phyloP scores from a whole-genome alignment of 1,140 invertebrate species.

The Pristionchus pacificus region DNA sequence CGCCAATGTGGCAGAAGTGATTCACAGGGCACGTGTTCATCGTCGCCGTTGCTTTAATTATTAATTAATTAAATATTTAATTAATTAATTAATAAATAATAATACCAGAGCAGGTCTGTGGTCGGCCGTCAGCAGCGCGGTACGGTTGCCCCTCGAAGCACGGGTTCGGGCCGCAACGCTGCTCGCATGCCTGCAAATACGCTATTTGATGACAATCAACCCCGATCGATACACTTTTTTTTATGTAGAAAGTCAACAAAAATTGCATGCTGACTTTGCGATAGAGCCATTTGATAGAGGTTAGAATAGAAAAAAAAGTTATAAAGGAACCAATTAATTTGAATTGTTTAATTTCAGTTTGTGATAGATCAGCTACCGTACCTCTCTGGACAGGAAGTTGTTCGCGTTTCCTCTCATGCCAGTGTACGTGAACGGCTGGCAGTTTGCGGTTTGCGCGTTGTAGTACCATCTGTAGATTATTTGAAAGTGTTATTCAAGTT shows the following conservation, averaged over 20 bases:
- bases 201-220: conserved; percentile 20
- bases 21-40: conserved; percentile 43
- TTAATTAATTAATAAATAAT: too few species aligned
- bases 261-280: too few species aligned
- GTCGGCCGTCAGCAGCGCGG: conserved; percentile 47
- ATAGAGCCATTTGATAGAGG: too few species aligned
- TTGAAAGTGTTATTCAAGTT: too few species aligned
- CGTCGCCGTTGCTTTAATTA: conserved; percentile 42
- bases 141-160: conserved; percentile 53
- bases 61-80: too few species aligned
- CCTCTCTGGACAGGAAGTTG: conserved; percentile 50
- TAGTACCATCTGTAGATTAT: conserved; percentile 58
- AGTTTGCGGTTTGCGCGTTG: conserved; percentile 51
- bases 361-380: background rate
- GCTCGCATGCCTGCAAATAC: conserved; percentile 41
- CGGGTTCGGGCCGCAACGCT: conserved; percentile 51
- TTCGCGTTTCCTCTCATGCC: conserved; percentile 60
- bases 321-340: too few species aligned
- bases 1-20: conserved; percentile 47
- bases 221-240: conserved; percentile 21
- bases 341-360: too few species aligned
- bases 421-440: conserved; percentile 58
- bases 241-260: too few species aligned
- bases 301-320: too few species aligned
- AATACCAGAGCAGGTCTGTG: conserved; percentile 46